These are phyloP conservation scores for Artibeus jamaicensis DNA, from an alignment of 2,797 vertebrate genomes.

Conservation along the genomic window DNA sequence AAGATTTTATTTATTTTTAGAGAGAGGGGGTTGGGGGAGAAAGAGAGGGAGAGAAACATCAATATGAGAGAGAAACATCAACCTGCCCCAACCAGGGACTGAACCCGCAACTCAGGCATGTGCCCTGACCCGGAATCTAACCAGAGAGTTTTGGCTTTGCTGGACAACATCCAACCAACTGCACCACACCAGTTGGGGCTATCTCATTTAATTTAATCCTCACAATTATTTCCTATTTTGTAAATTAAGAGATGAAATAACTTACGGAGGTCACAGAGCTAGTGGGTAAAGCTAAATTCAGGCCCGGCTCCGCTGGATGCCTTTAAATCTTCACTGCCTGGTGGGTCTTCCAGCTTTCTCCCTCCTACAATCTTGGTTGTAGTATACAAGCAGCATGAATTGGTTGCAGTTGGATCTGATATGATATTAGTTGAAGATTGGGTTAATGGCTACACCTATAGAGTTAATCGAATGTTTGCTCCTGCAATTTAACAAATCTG, in stretches of 20 bases:
- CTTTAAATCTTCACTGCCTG: neutral
- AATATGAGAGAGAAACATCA: neutral
- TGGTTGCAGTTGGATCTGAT: conserved; percentile 44
- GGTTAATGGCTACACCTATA: conserved; percentile 5
- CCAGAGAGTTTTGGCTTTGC: no score
- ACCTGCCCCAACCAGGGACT: neutral
- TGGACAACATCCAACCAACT: neutral
- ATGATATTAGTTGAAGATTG: neutral
- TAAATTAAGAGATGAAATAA: conserved; percentile 40
- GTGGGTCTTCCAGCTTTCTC: neutral
- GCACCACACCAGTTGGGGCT: neutral
- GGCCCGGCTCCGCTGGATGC: neutral
- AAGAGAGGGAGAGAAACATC: neutral
- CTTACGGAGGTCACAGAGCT: neutral
- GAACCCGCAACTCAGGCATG: neutral
- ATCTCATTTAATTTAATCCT: conserved; percentile 33
- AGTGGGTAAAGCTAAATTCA: conserved; percentile 15
- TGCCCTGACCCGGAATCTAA: neutral
- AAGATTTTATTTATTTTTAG: neutral
- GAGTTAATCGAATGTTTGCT: conserved; percentile 7
- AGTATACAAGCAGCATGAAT: conserved; percentile 4
- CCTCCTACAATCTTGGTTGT: neutral
- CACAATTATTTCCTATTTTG: neutral
- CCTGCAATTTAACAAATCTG: conserved; percentile 12
- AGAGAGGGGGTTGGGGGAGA: neutral